A percentile compares a stretch with the other conserved stretches of the same genome.
Evolutionary conservation across 2,888 invertebrate species (phyloP).

Genomic region (Limenitis camilla): DNA sequence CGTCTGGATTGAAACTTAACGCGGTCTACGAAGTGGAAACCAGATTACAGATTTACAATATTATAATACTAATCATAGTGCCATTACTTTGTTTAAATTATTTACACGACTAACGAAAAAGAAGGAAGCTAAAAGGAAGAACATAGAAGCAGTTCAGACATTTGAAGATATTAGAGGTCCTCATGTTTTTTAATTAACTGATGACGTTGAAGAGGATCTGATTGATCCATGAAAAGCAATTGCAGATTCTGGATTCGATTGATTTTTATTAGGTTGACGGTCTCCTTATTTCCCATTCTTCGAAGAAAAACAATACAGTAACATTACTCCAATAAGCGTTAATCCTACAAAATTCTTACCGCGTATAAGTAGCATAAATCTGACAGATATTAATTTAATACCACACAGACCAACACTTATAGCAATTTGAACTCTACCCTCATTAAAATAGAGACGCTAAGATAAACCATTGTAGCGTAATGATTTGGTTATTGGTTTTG

Average conservation of each 20-base stretch:
- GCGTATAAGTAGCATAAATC: slow-evolving; percentile 48
- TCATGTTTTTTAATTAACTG: no score
- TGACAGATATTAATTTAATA: slow-evolving; percentile 58
- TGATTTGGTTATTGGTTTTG: slow-evolving; percentile 23
- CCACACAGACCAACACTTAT: slow-evolving; percentile 25
- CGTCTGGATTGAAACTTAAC: slow-evolving; percentile 20
- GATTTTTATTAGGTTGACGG: no score
- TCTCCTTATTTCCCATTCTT: no score
- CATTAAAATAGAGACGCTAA: not conserved
- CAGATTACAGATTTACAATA: slow-evolving; percentile 2
- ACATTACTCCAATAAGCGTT: slow-evolving; percentile 22
- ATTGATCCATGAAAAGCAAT: no score
- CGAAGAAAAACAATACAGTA: not conserved
- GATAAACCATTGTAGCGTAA: not conserved
- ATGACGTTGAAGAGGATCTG: no score
- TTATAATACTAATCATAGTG: not conserved
- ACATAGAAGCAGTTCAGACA: no score
- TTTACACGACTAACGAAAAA: no score
- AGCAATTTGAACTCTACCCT: slow-evolving; percentile 18
- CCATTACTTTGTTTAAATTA: not conserved
- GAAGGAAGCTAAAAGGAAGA: no score
- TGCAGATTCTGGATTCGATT: no score
- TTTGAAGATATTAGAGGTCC: no score
- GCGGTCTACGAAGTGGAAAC: slow-evolving; percentile 11
- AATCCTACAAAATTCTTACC: slow-evolving; percentile 55